These are phyloP conservation scores for Alcedo atthis DNA, from an alignment of 2,797 vertebrate species.

Conservation along the genomic window DNA sequence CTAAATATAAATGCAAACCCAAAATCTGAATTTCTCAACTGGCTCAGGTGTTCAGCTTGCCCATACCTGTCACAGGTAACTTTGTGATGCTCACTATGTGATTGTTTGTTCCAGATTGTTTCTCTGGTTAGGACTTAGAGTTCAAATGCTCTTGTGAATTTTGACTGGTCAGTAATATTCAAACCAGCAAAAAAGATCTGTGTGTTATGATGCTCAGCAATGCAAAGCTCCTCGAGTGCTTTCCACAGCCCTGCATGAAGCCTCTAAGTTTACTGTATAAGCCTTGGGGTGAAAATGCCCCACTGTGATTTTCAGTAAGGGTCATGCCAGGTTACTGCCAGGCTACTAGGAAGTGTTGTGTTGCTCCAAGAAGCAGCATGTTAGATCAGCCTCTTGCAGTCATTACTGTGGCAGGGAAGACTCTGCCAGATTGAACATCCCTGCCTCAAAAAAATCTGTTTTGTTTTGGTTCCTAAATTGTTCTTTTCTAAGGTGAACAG, in stretches of 20 bases:
- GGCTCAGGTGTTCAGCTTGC: not conserved
- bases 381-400: not conserved
- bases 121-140: not conserved
- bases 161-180: not conserved
- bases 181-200: not conserved
- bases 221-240: not conserved
- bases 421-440: rapidly evolving
- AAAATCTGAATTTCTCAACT: not conserved
- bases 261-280: not conserved
- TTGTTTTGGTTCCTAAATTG: not conserved
- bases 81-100: not conserved
- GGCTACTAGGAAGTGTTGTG: not conserved
- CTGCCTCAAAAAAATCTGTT: not conserved
- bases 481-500: not conserved
- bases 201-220: not conserved
- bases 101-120: not conserved
- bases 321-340: not conserved
- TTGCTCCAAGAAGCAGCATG: not conserved
- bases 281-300: not conserved
- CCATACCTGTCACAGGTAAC: rapidly evolving
- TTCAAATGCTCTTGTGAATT: not conserved
- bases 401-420: not conserved
- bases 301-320: not conserved
- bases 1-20: not conserved
- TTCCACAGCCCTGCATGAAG: not conserved